Conservation (phyloP, 2,797 vertebrate genomes). For the Pelochelys cantorii region DNA sequence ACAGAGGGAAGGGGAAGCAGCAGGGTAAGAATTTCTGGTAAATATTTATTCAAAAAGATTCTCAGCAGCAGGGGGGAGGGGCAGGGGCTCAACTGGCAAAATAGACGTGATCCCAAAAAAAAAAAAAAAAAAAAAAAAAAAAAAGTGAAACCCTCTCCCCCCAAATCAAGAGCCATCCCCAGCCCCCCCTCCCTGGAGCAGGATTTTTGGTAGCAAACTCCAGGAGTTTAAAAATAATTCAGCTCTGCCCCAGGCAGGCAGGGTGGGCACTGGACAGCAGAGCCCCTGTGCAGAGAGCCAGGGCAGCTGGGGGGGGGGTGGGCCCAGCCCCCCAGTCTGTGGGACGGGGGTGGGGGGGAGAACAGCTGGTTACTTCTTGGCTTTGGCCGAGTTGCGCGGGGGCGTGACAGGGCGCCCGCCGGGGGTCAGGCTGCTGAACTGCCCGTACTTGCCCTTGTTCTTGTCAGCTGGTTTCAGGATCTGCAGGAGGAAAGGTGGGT, state of each 20-base stretch:
- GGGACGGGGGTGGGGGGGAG: neutral
- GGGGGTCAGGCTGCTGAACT: constrained; percentile 83
- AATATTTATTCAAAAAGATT: constrained; percentile 73
- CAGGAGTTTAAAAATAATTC: neutral
- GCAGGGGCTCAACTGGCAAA: neutral
- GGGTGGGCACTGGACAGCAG: neutral
- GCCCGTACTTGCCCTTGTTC: constrained; percentile 84
- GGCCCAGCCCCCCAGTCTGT: neutral
- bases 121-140: neutral
- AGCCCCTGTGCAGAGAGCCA: neutral
- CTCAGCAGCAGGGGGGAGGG: neutral
- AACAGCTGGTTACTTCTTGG: constrained; percentile 77
- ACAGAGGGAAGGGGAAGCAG: constrained; percentile 14
- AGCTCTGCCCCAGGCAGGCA: neutral
- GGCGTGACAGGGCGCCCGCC: constrained; percentile 83
- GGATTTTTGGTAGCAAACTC: neutral
- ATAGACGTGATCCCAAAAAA: neutral
- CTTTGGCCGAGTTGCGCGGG: constrained; percentile 84
- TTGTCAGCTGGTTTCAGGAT: constrained; percentile 85
- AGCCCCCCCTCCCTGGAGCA: constrained; percentile 55
- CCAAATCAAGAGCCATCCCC: constrained; percentile 38
- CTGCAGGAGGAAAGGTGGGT: constrained; percentile 43
- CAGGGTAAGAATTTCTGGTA: constrained; percentile 68
- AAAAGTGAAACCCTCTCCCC: neutral
- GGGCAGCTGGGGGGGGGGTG: neutral